Conservation (phyloP, 1,140 invertebrate genomes). For the Drosophila navojoa region DNA sequence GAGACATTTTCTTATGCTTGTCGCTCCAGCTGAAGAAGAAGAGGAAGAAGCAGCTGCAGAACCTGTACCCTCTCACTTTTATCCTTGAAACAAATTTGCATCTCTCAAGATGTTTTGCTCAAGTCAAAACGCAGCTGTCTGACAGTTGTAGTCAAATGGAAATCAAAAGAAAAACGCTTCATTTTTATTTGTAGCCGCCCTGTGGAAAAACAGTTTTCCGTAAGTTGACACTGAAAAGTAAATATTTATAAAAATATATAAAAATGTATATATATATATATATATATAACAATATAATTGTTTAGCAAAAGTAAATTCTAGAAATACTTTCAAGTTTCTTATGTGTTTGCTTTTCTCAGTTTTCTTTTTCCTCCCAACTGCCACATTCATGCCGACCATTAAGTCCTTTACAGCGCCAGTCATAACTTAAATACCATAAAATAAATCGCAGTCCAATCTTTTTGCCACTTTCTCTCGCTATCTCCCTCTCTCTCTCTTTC, state of each 20-base stretch:
- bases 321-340: neutral
- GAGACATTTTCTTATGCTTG: conserved; percentile 46
- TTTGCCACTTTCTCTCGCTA: neutral
- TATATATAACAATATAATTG: too few species aligned
- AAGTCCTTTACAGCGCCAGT: conserved; percentile 28
- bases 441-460: conserved; percentile 62
- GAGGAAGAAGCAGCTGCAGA: conserved; percentile 22
- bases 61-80: conserved; percentile 35
- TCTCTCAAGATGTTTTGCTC: conserved; percentile 34
- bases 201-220: conserved; percentile 1
- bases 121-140: conserved; percentile 53
- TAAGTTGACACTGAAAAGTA: neutral
- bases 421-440: conserved; percentile 70
- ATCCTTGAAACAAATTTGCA: conserved; percentile 54
- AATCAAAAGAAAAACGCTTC: conserved; percentile 35
- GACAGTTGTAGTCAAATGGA: conserved; percentile 55
- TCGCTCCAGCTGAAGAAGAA: conserved; percentile 7
- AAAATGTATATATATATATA: too few species aligned
- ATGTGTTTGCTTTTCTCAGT: neutral
- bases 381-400: conserved; percentile 5
- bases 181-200: conserved; percentile 5
- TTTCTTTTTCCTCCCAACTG: conserved; percentile 8
- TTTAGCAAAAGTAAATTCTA: neutral
- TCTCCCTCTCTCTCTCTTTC: neutral
- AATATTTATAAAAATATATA: too few species aligned